Percentiles rank a stretch among this genome's conserved stretches.
phyloP scores from a whole-genome alignment of 2,113 vertebrate species.

The Pelecanus crispus region DNA sequence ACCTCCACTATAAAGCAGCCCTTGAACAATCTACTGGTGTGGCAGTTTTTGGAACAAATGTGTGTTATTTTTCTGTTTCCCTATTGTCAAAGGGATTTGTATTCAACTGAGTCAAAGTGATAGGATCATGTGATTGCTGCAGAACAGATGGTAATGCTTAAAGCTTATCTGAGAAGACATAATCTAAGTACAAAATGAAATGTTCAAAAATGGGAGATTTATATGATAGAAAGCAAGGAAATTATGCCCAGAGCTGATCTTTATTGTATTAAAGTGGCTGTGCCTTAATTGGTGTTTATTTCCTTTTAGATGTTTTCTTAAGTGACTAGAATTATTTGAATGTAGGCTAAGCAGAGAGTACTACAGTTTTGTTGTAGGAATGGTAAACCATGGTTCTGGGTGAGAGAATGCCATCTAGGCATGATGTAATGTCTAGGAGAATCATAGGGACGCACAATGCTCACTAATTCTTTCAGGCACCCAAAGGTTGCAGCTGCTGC shows the following conservation, averaged over 20 bases:
- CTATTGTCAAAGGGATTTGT: constrained; percentile 25
- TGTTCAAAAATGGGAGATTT: constrained; percentile 46
- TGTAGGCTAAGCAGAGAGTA: background rate
- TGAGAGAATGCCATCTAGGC: background rate
- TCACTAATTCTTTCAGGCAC: background rate
- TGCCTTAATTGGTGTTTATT: constrained; percentile 58
- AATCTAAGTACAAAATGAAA: constrained; percentile 58
- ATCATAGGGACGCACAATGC: background rate
- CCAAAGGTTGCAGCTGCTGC: background rate
- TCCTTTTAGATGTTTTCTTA: constrained; percentile 30
- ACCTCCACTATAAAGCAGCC: background rate
- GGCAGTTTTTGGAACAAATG: background rate
- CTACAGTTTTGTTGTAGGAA: background rate
- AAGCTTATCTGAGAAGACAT: constrained; percentile 54
- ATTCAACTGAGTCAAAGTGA: background rate
- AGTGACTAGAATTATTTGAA: background rate
- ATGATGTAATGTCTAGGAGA: background rate
- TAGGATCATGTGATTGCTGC: constrained; percentile 40
- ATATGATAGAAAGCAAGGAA: constrained; percentile 26
- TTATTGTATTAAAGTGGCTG: constrained; percentile 28
- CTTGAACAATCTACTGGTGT: background rate
- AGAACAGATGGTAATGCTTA: constrained; percentile 58
- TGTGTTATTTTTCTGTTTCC: background rate
- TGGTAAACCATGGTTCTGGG: background rate
- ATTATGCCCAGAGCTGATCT: constrained; percentile 1